phyloP scores from a whole-genome alignment of 2,113 vertebrate species.

The Myotis yumanensis region DNA sequence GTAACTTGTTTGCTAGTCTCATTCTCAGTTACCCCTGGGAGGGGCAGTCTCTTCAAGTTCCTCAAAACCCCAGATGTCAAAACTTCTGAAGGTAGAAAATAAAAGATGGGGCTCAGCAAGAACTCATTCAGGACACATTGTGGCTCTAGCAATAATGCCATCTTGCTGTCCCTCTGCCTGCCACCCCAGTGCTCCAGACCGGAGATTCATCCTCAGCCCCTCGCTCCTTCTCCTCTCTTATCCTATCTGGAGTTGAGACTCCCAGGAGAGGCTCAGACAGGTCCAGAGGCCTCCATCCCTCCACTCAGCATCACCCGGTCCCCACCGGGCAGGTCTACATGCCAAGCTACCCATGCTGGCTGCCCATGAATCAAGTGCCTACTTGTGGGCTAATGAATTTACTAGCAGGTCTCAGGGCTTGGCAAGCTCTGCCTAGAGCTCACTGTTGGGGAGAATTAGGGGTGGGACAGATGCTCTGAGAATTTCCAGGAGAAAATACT shows the following conservation, averaged over 20 bases:
- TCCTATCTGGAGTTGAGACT: neutral
- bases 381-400: neutral
- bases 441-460: neutral
- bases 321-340: neutral
- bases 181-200: neutral
- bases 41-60: neutral
- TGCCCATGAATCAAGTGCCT: neutral
- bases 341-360: neutral
- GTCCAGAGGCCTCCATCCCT: neutral
- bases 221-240: neutral
- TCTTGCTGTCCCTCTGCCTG: neutral
- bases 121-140: neutral
- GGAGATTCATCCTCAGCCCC: neutral
- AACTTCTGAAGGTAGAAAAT: neutral
- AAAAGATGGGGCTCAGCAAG: neutral
- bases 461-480: neutral
- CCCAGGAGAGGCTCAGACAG: neutral
- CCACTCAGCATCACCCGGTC: neutral
- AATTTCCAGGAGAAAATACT: neutral
- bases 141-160: rapidly evolving
- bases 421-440: neutral
- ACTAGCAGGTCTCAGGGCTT: neutral
- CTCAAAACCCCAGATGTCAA: neutral
- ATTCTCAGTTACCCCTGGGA: neutral
- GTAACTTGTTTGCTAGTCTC: neutral